Base-by-base conservation (phyloP, 2,797 vertebrate species). In the Pristis pectinata region DNA sequence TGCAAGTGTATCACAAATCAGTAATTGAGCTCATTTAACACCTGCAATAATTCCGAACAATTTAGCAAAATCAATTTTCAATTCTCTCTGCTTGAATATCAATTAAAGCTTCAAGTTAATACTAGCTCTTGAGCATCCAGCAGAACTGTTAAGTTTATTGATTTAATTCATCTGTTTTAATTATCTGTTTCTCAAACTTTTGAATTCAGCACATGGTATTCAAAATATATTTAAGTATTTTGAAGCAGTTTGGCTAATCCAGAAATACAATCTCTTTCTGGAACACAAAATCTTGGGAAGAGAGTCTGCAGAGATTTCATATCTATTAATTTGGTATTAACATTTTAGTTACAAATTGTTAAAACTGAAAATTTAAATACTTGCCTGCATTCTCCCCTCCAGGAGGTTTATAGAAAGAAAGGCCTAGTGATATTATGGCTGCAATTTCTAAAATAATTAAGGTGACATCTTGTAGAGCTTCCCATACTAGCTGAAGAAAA, bases 401-500 rank as follows among this genome's bases (percentile, higher is more conserved):
- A 95, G 98, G 98, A 97, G 99, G 98, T 96, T 96, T 98, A 97
- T 99, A 99, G 98, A 99, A 99, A 98, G 99, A 99, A 99, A 99
- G 99, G 97, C 98, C 98, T 98, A 99, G 97, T 96, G 99, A 99
- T 97, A 99, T 97, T 98, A 99, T 97, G 94, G 99, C 99, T 98
- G 99, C 99, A 97, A 99, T 98, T 98, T 99, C 99, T 97, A 99
- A 98, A 97, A 99, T 99, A 97, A 99, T 99, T 97, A 99, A 98
- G 61, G 99, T 99, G 97, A 99, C 99, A 61, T 99, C 99, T 97
- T 99, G 99, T 97, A 99, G 98, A 95, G 99, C 99, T 98, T 99
- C 99, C 99, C 99, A 99, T 96, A 99, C 98, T 99, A 99, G 99
- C 94, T 99, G 99, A 98, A 99, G 98, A 98, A 99, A 99, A 85